phyloP scores from a whole-genome alignment of 2,113 vertebrate species.

The Brachyhypopomus occidentalis region DNA sequence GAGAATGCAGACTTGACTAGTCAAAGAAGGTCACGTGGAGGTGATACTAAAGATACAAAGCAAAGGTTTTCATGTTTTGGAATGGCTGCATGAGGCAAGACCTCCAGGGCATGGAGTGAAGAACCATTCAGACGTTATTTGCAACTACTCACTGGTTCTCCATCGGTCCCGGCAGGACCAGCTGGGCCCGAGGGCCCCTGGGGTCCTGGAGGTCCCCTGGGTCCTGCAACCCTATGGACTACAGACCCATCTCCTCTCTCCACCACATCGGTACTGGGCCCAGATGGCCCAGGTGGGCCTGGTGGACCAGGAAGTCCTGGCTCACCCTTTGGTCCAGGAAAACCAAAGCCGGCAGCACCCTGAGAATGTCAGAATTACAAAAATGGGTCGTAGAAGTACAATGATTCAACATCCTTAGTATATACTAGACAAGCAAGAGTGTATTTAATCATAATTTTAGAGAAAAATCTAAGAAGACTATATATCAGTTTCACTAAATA shows the following conservation, averaged over 20 bases:
- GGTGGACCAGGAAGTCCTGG: constrained; percentile 69
- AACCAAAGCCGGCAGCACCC: constrained; percentile 84
- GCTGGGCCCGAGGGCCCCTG: constrained; percentile 71
- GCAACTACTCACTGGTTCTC: constrained; percentile 81
- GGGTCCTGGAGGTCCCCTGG: constrained; percentile 75
- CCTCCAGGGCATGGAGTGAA: not conserved
- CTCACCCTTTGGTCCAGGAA: constrained; percentile 85
- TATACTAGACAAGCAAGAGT: too few species aligned
- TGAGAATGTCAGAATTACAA: constrained; percentile 56
- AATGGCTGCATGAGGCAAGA: not conserved
- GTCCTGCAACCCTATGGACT: constrained; percentile 68
- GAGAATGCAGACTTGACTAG: not conserved
- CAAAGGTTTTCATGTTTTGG: not conserved
- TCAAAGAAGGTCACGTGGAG: not conserved
- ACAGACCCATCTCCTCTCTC: constrained; percentile 50
- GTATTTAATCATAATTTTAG: too few species aligned
- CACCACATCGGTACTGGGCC: constrained; percentile 50
- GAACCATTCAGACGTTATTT: not conserved
- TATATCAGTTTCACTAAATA: not conserved
- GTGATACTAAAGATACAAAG: not conserved
- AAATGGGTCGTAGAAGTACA: not conserved
- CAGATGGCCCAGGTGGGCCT: constrained; percentile 74
- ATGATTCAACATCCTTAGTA: not conserved
- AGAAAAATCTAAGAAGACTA: not conserved
- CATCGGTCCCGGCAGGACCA: constrained; percentile 78